phyloP scores from a whole-genome alignment of 2,888 invertebrate species.

The Aphelenchoides bicaudatus region DNA sequence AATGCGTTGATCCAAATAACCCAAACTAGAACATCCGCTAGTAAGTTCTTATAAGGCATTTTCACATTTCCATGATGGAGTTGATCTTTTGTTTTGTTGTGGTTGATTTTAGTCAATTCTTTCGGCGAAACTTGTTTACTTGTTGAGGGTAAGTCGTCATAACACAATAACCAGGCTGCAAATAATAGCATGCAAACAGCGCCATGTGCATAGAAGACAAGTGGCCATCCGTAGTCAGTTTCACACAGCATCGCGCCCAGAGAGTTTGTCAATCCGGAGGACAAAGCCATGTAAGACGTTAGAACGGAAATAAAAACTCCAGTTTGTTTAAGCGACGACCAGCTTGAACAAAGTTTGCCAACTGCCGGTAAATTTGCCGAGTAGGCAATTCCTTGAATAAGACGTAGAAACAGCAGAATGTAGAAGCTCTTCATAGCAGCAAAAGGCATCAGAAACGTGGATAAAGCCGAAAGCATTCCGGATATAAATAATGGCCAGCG shows the following conservation, averaged over 20 bases:
- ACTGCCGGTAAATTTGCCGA: constrained; percentile 39
- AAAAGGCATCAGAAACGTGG: constrained; percentile 14
- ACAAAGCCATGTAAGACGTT: constrained; percentile 27
- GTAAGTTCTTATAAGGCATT: constrained; percentile 11
- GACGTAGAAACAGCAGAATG: neutral
- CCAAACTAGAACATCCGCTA: constrained; percentile 24
- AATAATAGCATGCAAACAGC: constrained; percentile 24
- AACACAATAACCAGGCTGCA: constrained; percentile 27
- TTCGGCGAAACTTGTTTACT: constrained; percentile 2
- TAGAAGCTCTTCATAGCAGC: constrained; percentile 9
- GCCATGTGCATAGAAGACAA: constrained; percentile 33
- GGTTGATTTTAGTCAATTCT: constrained; percentile 1
- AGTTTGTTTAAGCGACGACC: constrained; percentile 36
- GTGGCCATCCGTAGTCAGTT: constrained; percentile 32
- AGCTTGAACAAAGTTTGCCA: constrained; percentile 33
- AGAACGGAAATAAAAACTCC: constrained; percentile 32
- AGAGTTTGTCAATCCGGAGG: constrained; percentile 29
- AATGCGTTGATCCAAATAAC: constrained; percentile 34
- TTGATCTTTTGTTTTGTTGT: neutral
- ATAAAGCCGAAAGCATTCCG: constrained; percentile 9
- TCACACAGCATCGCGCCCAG: constrained; percentile 32
- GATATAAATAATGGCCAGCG: constrained; percentile 6
- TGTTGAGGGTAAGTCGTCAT: constrained; percentile 27
- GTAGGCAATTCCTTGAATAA: constrained; percentile 27
- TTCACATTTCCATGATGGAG: neutral